Evolutionary conservation across 2,113 vertebrate genomes (phyloP).

Genomic region (Tetrao urogallus): DNA sequence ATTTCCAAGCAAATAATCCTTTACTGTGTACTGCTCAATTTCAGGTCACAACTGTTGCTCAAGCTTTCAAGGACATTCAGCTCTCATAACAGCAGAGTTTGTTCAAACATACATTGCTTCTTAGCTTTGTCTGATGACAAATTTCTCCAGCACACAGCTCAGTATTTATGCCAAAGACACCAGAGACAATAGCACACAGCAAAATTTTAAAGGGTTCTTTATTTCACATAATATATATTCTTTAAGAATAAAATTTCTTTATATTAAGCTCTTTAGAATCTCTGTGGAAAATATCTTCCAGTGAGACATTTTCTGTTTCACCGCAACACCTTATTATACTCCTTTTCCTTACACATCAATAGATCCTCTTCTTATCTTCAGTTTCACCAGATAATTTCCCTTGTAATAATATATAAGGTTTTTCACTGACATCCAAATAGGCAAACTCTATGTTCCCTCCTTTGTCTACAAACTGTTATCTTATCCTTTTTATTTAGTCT

Average conservation of each 20-base stretch:
- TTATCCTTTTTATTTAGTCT: neutral
- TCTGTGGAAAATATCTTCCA: neutral
- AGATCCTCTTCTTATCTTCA: neutral
- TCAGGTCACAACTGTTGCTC: neutral
- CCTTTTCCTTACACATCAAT: neutral
- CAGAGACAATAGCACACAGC: neutral
- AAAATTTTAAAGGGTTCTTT: neutral
- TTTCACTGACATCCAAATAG: neutral
- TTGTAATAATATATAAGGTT: neutral
- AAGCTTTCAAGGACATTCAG: neutral
- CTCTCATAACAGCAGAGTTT: neutral
- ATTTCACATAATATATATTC: neutral
- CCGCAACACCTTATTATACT: neutral
- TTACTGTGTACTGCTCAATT: neutral
- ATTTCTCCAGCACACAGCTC: neutral
- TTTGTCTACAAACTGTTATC: neutral
- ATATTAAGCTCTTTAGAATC: neutral
- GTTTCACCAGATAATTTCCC: neutral
- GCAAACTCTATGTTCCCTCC: neutral
- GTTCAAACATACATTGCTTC: neutral
- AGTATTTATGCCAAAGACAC: neutral
- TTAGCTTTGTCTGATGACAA: neutral
- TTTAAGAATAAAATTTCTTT: neutral
- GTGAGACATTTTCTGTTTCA: neutral
- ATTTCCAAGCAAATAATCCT: neutral